Conservation (phyloP, 2,113 vertebrate species). For the Psittacula cyanocephala region DNA sequence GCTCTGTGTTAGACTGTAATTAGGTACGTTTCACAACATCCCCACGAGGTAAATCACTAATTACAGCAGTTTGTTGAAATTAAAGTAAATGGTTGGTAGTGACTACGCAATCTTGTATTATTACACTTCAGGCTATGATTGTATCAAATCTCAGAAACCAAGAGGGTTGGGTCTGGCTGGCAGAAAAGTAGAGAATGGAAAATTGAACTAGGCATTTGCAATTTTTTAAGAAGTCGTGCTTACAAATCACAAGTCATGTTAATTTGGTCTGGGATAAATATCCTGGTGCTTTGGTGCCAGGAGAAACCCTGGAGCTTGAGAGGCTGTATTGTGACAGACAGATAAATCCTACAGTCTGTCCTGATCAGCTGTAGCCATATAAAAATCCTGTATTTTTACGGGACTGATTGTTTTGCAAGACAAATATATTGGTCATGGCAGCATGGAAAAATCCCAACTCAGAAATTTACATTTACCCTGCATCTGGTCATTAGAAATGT, state of each 20-base stretch:
- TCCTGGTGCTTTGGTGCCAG: background rate
- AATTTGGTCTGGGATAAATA: background rate
- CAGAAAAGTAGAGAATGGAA: background rate
- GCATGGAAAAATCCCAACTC: background rate
- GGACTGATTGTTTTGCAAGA: background rate
- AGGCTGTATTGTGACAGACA: background rate
- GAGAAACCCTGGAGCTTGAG: background rate
- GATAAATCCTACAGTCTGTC: background rate
- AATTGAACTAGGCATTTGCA: background rate
- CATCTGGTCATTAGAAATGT: background rate
- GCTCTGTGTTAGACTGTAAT: background rate
- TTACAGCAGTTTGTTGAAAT: slow-evolving; percentile 38
- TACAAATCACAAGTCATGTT: background rate
- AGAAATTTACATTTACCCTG: background rate
- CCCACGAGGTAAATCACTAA: background rate
- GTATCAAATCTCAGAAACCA: background rate
- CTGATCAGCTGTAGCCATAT: background rate
- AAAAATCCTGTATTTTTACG: background rate
- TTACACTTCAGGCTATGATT: background rate
- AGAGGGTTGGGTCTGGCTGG: background rate
- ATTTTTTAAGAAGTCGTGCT: background rate
- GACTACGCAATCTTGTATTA: background rate
- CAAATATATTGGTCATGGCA: background rate
- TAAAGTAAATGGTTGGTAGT: background rate
- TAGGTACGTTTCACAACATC: slow-evolving; percentile 6